A percentile compares a stretch with the other conserved stretches of the same genome.
Conservation (phyloP, 2,888 invertebrate genomes). For the Cryptus viduatorius region DNA sequence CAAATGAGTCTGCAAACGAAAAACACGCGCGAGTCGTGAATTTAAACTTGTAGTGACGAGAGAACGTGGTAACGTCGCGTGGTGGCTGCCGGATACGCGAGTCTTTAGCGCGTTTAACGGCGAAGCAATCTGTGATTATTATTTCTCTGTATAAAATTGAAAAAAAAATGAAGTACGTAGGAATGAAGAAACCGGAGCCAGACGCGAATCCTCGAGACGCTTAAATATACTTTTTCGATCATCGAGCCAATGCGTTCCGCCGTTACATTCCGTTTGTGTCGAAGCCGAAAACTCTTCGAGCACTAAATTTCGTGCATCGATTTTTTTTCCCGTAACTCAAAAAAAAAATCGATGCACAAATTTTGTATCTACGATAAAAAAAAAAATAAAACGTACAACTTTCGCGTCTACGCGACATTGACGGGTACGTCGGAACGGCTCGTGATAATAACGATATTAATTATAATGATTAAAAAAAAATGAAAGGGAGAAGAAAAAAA, state of each 20-base stretch:
- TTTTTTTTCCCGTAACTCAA: background rate
- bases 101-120: slow-evolving; percentile 47
- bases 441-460: slow-evolving; percentile 53
- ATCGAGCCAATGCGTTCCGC: slow-evolving; percentile 43
- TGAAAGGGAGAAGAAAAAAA: slow-evolving; percentile 31
- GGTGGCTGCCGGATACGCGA: slow-evolving; percentile 47
- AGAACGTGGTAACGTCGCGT: slow-evolving; percentile 22
- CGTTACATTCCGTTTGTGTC: background rate
- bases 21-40: slow-evolving; percentile 45
- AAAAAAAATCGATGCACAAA: background rate
- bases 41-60: slow-evolving; percentile 43
- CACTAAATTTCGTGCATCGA: background rate
- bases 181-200: slow-evolving; percentile 56
- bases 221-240: slow-evolving; percentile 58
- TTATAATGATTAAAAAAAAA: slow-evolving; percentile 41
- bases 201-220: slow-evolving; percentile 56
- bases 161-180: slow-evolving; percentile 35
- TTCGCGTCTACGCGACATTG: slow-evolving; percentile 9
- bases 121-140: slow-evolving; percentile 79
- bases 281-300: background rate
- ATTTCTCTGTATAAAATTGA: slow-evolving; percentile 75
- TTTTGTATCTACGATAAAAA: slow-evolving; percentile 8
- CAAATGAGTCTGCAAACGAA: slow-evolving; percentile 38
- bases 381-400: slow-evolving; percentile 26
- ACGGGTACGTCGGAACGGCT: slow-evolving; percentile 29